Evolutionary conservation across 2,888 invertebrate genomes (phyloP).

Genomic region (Apoda limacodes): DNA sequence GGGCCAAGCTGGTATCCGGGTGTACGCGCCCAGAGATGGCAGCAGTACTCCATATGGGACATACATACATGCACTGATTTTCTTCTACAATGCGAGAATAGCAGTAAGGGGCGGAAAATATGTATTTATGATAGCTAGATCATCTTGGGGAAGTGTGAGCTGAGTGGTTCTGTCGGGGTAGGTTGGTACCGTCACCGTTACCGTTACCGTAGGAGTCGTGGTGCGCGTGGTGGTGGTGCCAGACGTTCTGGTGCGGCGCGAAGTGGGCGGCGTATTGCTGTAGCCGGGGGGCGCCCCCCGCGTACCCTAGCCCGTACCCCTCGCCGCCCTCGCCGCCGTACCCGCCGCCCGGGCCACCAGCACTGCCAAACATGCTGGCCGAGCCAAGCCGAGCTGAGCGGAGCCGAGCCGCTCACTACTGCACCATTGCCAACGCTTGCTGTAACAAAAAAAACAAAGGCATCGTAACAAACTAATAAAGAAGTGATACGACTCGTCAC

Average conservation of each 20-base stretch:
- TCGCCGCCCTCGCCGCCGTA: constrained; percentile 41
- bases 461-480: too few species aligned
- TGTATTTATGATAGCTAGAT: too few species aligned
- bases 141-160: not conserved
- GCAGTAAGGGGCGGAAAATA: not conserved
- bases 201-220: constrained; percentile 50
- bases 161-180: not conserved
- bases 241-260: constrained; percentile 57
- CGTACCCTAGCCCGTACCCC: constrained; percentile 52
- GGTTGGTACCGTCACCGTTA: too few species aligned
- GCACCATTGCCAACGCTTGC: too few species aligned
- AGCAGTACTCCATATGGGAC: too few species aligned
- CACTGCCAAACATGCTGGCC: constrained; percentile 31
- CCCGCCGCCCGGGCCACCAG: constrained; percentile 29
- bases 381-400: constrained; percentile 21
- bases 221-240: constrained; percentile 52
- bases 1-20: too few species aligned
- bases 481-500: too few species aligned
- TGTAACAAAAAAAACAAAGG: too few species aligned
- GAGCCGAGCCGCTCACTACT: too few species aligned
- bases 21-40: too few species aligned
- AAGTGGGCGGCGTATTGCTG: constrained; percentile 63
- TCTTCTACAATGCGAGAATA: not conserved
- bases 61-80: too few species aligned
- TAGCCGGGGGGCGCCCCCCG: constrained; percentile 41